A percentile compares a stretch with the other conserved stretches of the same genome.
These are phyloP conservation scores for Sebastes variabilis DNA, from an alignment of 2,797 vertebrate genomes.

Conservation along the genomic window DNA sequence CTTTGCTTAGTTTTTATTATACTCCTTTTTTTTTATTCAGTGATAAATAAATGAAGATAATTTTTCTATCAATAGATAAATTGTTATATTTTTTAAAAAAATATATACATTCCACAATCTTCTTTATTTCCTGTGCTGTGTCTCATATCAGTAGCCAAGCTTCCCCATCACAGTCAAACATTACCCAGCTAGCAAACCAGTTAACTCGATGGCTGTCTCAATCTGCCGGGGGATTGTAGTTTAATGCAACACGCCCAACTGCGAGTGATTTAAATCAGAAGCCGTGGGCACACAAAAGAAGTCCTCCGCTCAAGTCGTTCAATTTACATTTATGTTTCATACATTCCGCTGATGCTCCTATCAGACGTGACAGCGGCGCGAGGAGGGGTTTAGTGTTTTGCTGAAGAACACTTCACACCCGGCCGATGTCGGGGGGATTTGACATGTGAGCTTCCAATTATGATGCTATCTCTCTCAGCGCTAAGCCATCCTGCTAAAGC, in stretches of 20 bases:
- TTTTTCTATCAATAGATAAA: background rate
- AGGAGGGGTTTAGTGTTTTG: conserved; percentile 22
- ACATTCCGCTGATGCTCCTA: conserved; percentile 26
- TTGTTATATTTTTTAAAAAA: too few relatives aligned
- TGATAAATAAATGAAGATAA: background rate
- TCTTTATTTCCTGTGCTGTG: background rate
- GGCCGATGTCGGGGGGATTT: conserved; percentile 14
- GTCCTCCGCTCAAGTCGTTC: conserved; percentile 5
- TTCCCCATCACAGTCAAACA: background rate
- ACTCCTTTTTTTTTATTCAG: background rate
- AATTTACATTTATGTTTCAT: conserved; percentile 45
- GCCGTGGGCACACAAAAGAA: conserved; percentile 15
- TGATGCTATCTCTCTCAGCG: conserved; percentile 46
- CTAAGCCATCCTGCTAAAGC: conserved; percentile 41
- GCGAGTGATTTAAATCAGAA: conserved; percentile 10
- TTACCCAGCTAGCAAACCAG: background rate
- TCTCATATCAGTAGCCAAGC: background rate
- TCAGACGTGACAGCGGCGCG: background rate
- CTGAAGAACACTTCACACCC: conserved; percentile 26
- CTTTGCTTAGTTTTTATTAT: background rate
- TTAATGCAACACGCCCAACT: conserved; percentile 3
- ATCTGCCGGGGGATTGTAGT: conserved; percentile 4
- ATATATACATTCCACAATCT: background rate
- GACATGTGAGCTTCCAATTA: conserved; percentile 57
- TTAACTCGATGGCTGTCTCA: background rate